Evolutionary conservation across 2,888 invertebrate species (phyloP).

Genomic region (Melanostoma scalare): DNA sequence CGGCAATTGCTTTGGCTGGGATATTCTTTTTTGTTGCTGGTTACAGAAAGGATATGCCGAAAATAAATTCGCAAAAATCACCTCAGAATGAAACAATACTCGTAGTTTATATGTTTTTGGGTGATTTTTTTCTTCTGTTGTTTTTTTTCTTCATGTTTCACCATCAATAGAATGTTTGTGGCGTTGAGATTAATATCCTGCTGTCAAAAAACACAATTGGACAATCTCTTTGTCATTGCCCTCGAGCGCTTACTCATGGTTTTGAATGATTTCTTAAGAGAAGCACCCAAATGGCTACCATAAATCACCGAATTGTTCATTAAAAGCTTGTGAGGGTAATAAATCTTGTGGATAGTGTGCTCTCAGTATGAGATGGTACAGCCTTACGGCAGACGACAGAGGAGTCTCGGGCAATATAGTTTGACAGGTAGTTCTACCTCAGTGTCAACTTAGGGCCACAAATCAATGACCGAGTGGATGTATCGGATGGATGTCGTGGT

Average conservation of each 20-base stretch:
- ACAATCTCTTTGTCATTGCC: slow-evolving; percentile 40
- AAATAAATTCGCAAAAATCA: slow-evolving; percentile 65
- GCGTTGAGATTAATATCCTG: slow-evolving; percentile 70
- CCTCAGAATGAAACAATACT: slow-evolving; percentile 31
- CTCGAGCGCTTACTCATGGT: slow-evolving; percentile 23
- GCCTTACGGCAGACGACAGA: neutral
- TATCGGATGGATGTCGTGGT: slow-evolving; percentile 64
- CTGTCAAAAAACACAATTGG: slow-evolving; percentile 71
- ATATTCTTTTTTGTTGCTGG: slow-evolving; percentile 33
- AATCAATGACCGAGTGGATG: slow-evolving; percentile 57
- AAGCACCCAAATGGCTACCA: slow-evolving; percentile 53
- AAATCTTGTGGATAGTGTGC: slow-evolving; percentile 59
- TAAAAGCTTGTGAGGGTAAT: slow-evolving; percentile 69
- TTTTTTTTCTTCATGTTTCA: slow-evolving; percentile 12
- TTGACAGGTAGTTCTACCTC: slow-evolving; percentile 68
- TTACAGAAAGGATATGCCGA: slow-evolving; percentile 58
- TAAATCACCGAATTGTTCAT: slow-evolving; percentile 73
- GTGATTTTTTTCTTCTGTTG: slow-evolving; percentile 5
- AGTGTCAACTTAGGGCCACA: slow-evolving; percentile 68
- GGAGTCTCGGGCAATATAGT: slow-evolving; percentile 28
- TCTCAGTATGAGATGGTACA: slow-evolving; percentile 9
- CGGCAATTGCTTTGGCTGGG: slow-evolving; percentile 52
- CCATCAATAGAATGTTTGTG: slow-evolving; percentile 40
- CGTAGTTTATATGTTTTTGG: neutral
- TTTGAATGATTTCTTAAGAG: slow-evolving; percentile 63